phyloP scores from a whole-genome alignment of 30 jellyfish, hydroid and myxozoan species.

The Mastigias papua region DNA sequence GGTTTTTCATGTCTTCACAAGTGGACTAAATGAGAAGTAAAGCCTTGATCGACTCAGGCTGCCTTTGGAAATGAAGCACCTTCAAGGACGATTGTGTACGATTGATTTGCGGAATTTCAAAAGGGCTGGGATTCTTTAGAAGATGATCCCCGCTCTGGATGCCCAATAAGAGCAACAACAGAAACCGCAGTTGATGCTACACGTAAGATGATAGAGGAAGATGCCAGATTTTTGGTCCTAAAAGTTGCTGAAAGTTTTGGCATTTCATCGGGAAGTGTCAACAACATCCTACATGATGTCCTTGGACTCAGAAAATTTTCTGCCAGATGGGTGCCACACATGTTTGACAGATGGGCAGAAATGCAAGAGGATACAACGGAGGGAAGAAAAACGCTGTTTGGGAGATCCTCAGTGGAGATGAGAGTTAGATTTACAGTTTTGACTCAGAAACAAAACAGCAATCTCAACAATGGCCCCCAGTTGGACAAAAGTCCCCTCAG shows the following conservation, averaged over 20 bases:
- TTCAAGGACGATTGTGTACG: background rate
- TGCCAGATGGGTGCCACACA: conserved; percentile 10
- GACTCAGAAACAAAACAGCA: conserved; percentile 16
- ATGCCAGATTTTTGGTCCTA: background rate
- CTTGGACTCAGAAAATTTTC: background rate
- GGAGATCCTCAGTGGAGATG: conserved; percentile 12
- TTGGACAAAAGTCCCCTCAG: conserved; percentile 17
- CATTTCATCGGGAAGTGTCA: conserved; percentile 12
- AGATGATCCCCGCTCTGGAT: conserved; percentile 17
- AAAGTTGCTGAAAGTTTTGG: background rate
- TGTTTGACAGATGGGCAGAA: conserved; percentile 3
- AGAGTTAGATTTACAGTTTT: background rate
- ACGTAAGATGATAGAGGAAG: background rate
- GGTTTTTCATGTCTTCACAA: too few relatives aligned
- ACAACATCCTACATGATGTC: background rate
- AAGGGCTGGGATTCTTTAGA: conserved; percentile 16
- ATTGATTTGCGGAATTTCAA: conserved; percentile 23
- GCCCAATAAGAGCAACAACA: background rate
- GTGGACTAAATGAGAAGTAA: too few relatives aligned
- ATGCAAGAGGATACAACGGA: conserved; percentile 12
- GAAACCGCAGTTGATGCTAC: background rate
- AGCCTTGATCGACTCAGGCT: too few relatives aligned
- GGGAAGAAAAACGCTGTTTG: conserved; percentile 23
- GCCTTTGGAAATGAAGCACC: background rate
- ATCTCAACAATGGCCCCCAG: conserved; percentile 32